phyloP scores from a whole-genome alignment of 2,113 vertebrate genomes.

The Notothenia rossii region DNA sequence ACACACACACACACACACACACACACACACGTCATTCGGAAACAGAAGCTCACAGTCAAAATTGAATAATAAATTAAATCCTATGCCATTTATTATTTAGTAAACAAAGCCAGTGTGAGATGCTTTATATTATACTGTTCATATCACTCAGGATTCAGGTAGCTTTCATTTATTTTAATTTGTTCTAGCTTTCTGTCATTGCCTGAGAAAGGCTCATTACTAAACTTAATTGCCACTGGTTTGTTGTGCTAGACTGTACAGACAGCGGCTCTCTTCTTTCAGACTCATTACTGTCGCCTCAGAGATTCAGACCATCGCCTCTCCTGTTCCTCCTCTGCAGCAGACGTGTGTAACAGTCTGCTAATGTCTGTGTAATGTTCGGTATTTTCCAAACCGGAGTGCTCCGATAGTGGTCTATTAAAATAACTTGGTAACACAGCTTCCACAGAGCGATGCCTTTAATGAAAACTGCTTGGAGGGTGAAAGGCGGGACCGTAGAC shows the following conservation, averaged over 20 bases:
- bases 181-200: slow-evolving; percentile 10
- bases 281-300: slow-evolving; percentile 52
- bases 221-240: slow-evolving; percentile 48
- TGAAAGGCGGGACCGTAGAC: slow-evolving; percentile 40
- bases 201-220: slow-evolving; percentile 13
- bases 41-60: not conserved
- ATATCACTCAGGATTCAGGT: not conserved
- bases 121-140: not conserved
- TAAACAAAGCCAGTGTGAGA: not conserved
- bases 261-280: slow-evolving; percentile 31
- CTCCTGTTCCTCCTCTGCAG: slow-evolving; percentile 42
- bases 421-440: slow-evolving; percentile 47
- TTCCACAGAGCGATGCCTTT: slow-evolving; percentile 43
- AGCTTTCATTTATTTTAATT: not conserved
- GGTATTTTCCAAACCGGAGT: slow-evolving; percentile 63
- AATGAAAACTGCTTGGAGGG: slow-evolving; percentile 60
- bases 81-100: slow-evolving; percentile 2
- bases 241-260: slow-evolving; percentile 25
- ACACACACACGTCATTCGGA: not conserved
- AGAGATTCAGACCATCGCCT: slow-evolving; percentile 32
- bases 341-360: slow-evolving; percentile 70
- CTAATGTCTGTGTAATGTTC: slow-evolving; percentile 64
- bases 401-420: slow-evolving; percentile 51
- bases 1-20: too few species aligned
- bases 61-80: not conserved